Evolutionary conservation across 1,140 invertebrate genomes (phyloP), one percentile per base, ranked within the genome.

Genomic region (Popillia japonica): DNA sequence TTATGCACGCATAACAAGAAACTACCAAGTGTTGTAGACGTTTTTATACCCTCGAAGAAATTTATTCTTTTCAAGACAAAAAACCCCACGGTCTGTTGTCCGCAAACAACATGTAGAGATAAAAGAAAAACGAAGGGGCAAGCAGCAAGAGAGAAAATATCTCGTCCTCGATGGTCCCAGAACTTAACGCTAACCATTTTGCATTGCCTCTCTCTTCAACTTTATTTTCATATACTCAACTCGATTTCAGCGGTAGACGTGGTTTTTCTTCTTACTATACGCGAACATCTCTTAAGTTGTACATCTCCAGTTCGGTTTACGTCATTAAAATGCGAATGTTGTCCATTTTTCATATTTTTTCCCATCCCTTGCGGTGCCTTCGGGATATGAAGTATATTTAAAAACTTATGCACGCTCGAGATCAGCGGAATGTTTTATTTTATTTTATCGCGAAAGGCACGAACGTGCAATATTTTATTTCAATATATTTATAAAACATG

Each of bases 301-400:
- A 77, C 78, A 79, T 79, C 77, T 77, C 78, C 78, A 78, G 80
- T 81, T 81, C 76, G 76, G n/a, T 17, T 34, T 34, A 40, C 73
- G 68, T 78, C 80, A 81, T 81, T 81, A 81, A 81, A 81, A 81
- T 81, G 80, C 80, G 80, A 81, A 81, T 81, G 80, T 79, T 81
- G 80, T 81, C 76, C 80, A 81, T 81, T 81, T 81, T 79, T 81
- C 80, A 81, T 79, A 79, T 81, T 81, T 79, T 81, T 68, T 68
- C 8, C 7, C 61, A 27, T 68, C 61, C 61, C 22, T 68, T 22
- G 61, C 20, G 61, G 27, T 68, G 27, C 27, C 27, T 34, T 14
- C 4, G 22, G 61, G 22, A 3, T 23, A 34, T 22, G 61, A 22
- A 78, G 78, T 77, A 78, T 78, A 81, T 79, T 81, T 81, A 81